Evolutionary conservation across 2,113 vertebrate species (phyloP).

Genomic region (Pomatostomus ruficeps): DNA sequence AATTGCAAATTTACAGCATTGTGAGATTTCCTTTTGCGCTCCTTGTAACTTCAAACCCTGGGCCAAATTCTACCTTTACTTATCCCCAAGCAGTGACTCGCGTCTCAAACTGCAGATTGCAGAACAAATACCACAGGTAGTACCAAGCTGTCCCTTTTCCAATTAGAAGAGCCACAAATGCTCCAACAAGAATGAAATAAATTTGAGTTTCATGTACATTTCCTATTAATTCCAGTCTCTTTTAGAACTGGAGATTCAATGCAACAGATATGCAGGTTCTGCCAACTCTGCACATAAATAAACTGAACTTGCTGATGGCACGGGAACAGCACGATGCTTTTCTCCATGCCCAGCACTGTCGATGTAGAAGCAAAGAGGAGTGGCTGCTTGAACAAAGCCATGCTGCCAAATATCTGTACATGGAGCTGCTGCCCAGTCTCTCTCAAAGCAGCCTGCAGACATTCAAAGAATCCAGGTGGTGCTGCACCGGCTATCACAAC

Average conservation of each 20-base stretch:
- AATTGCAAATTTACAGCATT: conserved; percentile 42
- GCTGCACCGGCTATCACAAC: neutral
- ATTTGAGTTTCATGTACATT: neutral
- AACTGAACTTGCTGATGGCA: neutral
- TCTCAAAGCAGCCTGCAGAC: neutral
- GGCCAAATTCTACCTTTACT: neutral
- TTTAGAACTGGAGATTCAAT: neutral
- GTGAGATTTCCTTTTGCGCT: neutral
- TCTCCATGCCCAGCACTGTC: neutral
- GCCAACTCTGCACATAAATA: neutral
- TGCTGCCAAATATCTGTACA: conserved; percentile 8
- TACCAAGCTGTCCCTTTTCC: neutral
- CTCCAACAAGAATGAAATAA: neutral
- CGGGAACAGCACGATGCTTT: neutral
- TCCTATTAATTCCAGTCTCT: neutral
- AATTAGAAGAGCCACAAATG: neutral
- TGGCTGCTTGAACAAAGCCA: neutral
- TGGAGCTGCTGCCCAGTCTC: neutral
- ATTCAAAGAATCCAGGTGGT: conserved; percentile 9
- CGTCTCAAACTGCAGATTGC: neutral
- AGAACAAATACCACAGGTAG: neutral
- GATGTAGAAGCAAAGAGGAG: neutral
- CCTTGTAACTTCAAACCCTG: neutral
- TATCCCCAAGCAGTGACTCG: neutral
- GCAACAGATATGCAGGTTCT: neutral